Base-by-base conservation (phyloP, 2,113 vertebrate genomes). In the Rhea pennata region DNA sequence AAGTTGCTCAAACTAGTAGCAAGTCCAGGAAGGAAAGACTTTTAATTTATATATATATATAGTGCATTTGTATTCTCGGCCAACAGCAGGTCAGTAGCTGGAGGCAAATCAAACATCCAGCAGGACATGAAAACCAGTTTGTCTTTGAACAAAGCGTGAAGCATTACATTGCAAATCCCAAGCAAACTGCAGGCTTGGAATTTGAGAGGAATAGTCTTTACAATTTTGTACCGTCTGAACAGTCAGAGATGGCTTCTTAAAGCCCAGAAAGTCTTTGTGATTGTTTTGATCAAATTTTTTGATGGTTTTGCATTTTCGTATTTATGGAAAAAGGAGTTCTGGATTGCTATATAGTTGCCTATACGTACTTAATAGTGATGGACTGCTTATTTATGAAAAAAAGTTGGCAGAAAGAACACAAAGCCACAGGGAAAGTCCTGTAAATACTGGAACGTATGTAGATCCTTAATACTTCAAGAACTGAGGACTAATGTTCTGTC, bases 61-160 rank as follows among this genome's bases (percentile, higher is more conserved):
- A 77, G 39, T 6, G 10, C 15, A 48, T 93, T 81, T 89, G 15
- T 6, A 15, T 14, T 66, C 29, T 93, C 65, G 80, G 31, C 10
- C 84, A 80, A 77, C 17, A 71, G 8, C 26, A 90, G 48, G 65
- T 44, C 48, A 75, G 73, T 22, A 87, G 56, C 31, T 85, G 48
- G 27, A 95, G 22, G 73, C 33, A 93, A 92, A 93, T 75, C 48
- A 82, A 84, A 89, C 51, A 89, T 9, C 42, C 67, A 82, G 23
- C 21, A 65, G 24, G 80, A 75, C 65, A 67, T 4, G 76, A 89
- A 91, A 89, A 96, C 69, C 56, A 78, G 66, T 27, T 50, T 26
- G 40, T 42, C 15, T 74, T n/a, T 71, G 42, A 78, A 6, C 12
- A 36, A 36, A 84, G 39, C 36, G 72, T 69, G 24, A 88, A 93